Conservation (phyloP, 2,888 invertebrate species). For the Diabrotica balteata region DNA sequence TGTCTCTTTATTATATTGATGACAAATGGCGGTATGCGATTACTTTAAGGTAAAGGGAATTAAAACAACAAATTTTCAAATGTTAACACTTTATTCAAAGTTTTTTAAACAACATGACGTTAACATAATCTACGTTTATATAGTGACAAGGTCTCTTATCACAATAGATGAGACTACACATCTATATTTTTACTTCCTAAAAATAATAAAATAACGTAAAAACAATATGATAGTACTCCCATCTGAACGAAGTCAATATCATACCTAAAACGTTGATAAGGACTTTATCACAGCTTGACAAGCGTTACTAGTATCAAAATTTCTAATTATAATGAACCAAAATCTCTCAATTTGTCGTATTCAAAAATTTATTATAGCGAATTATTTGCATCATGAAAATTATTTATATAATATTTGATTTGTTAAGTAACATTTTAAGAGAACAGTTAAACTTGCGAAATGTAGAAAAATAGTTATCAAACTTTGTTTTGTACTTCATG, state of each 20-base stretch:
- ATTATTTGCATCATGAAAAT: no score
- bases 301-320: constrained; percentile 53
- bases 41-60: no score
- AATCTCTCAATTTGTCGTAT: no score
- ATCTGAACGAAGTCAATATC: constrained; percentile 67
- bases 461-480: no score
- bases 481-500: no score
- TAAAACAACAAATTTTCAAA: constrained; percentile 1
- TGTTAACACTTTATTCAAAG: constrained; percentile 28
- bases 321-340: neutral
- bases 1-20: no score
- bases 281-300: constrained; percentile 64
- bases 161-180: constrained; percentile 47
- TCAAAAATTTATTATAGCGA: no score
- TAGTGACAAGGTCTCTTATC: constrained; percentile 63
- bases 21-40: no score
- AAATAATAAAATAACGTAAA: constrained; percentile 43
- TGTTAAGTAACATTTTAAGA: no score
- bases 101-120: constrained; percentile 34
- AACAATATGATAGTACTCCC: constrained; percentile 65
- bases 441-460: no score
- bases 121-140: constrained; percentile 38
- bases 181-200: constrained; percentile 35
- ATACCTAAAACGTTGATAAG: constrained; percentile 63
- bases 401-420: no score